Percentiles rank a stretch among this genome's conserved stretches.
Conservation (phyloP, 2,113 vertebrate species). For the Lepidothrix coronata region DNA sequence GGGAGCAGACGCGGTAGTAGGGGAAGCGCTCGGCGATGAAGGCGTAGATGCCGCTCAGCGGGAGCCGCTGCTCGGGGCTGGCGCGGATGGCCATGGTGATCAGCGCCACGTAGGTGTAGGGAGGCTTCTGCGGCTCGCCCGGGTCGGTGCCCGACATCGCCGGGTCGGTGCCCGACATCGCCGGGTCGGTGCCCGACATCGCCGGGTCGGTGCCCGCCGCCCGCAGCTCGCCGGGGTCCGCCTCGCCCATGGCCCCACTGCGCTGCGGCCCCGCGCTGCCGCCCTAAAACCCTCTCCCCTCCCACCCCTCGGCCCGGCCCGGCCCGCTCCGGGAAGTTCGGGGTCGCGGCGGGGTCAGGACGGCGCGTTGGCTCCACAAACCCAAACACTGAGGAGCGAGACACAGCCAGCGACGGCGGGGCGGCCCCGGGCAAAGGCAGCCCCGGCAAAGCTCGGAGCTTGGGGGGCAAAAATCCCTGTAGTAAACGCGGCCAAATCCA, state of each 20-base stretch:
- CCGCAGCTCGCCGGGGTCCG: accelerated
- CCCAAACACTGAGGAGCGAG: background rate
- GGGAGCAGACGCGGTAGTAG: conserved; percentile 76
- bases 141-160: no score
- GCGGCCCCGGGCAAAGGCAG: no score
- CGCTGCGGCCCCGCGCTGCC: background rate
- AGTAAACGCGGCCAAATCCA: accelerated
- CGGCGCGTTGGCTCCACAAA: background rate
- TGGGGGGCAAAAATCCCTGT: background rate
- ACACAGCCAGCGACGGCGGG: background rate
- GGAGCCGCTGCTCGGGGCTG: conserved; percentile 71
- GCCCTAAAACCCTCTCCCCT: background rate
- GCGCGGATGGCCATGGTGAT: conserved; percentile 84
- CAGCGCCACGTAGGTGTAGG: conserved; percentile 81
- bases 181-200: no score
- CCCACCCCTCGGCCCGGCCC: background rate
- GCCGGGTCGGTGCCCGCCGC: no score
- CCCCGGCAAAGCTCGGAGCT: background rate
- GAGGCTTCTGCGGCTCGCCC: background rate
- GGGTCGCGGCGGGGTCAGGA: background rate
- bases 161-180: no score
- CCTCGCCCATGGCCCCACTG: background rate
- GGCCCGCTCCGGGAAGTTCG: background rate
- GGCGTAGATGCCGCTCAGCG: conserved; percentile 81
- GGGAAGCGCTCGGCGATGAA: conserved; percentile 80